Evolutionary conservation across 2,888 invertebrate species (phyloP).

Genomic region (Andricus curvator): DNA sequence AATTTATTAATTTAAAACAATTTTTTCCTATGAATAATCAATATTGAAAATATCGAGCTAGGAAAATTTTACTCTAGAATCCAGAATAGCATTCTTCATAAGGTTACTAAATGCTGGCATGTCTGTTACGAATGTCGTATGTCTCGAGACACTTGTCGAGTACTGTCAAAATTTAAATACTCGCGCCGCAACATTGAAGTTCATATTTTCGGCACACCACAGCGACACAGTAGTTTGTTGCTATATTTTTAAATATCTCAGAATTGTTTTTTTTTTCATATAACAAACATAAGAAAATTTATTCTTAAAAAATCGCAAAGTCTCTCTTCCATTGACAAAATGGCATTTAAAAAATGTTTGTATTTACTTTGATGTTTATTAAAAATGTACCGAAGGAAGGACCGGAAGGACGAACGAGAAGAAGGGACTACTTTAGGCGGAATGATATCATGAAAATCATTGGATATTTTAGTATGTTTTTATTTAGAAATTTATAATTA

Average conservation of each 20-base stretch:
- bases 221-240: background rate
- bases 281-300: background rate
- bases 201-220: background rate
- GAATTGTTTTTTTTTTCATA: background rate
- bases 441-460: background rate
- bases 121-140: background rate
- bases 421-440: constrained; percentile 3
- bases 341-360: background rate
- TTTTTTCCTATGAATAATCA: background rate
- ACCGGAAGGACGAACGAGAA: background rate
- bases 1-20: too few relatives aligned
- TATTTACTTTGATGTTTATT: background rate
- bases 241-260: background rate
- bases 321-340: background rate
- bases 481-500: too few relatives aligned
- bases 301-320: background rate
- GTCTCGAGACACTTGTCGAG: background rate
- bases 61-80: background rate
- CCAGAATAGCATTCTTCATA: background rate
- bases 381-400: background rate
- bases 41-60: background rate
- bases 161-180: background rate
- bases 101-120: background rate
- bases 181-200: background rate
- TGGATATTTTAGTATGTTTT: too few relatives aligned